Conservation (phyloP, 2,113 vertebrate genomes). For the Trematomus loennbergii region DNA sequence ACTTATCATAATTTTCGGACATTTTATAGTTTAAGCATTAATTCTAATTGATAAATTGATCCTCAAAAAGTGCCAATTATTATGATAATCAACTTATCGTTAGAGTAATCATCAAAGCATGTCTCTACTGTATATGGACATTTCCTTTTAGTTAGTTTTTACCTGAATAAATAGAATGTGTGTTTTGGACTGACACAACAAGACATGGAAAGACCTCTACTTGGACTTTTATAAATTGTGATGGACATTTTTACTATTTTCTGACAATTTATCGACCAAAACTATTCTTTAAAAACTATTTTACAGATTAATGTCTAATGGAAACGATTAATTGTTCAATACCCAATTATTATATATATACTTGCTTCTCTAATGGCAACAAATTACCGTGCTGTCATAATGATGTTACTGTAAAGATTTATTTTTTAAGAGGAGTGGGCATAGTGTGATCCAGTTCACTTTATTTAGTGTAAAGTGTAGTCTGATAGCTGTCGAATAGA, state of each 20-base stretch:
- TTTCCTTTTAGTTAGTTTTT: too few relatives aligned
- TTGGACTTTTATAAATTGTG: too few relatives aligned
- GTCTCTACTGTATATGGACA: too few relatives aligned
- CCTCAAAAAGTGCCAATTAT: too few relatives aligned
- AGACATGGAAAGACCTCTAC: too few relatives aligned
- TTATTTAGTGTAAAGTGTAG: background rate
- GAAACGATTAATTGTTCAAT: background rate
- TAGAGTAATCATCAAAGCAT: too few relatives aligned
- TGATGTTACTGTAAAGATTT: background rate
- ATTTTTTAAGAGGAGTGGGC: background rate
- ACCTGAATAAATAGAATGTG: too few relatives aligned
- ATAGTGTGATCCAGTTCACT: background rate
- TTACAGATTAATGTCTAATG: background rate
- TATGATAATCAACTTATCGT: too few relatives aligned
- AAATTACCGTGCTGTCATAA: background rate
- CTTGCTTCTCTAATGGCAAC: background rate
- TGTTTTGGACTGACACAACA: too few relatives aligned
- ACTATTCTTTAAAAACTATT: background rate
- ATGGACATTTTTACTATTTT: too few relatives aligned
- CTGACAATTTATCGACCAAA: too few relatives aligned
- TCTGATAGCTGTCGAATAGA: background rate
- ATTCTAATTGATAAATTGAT: background rate
- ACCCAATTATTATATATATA: too few relatives aligned
- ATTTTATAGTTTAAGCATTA: background rate
- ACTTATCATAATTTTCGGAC: background rate